Evolutionary conservation across 2,888 invertebrate species (phyloP), one percentile per base, ranked within the genome.

Genomic region (Archips xylosteana): DNA sequence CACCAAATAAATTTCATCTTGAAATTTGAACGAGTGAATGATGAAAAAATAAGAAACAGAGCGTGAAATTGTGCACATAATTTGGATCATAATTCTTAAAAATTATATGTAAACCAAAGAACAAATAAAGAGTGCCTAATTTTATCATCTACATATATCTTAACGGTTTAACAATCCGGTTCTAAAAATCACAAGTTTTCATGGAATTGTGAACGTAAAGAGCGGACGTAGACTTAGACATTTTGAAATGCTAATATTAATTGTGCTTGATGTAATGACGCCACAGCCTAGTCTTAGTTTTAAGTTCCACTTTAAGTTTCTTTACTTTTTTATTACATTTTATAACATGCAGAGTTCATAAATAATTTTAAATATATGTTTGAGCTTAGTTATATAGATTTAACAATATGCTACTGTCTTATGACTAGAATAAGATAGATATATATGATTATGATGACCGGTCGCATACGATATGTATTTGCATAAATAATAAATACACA

Each of bases 341-440:
- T 45, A 45, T 45, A 3, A 45, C 39, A 12, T 12, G 45, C 45
- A 15, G 54, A 54, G 54, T 54, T 54, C 54, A 54, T 23, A n/a
- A 49, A n/a, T 49, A 49, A n/a, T 13, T n/a, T n/a, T 23, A 54
- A 54, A 54, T 57, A 32, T 57, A 57, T 57, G 57, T 12, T 57
- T 32, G 32, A 57, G 54, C 54, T 57, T 57, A 57, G 9, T 32
- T 57, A 32, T 32, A 32, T 63, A 65, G 45, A 45, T 8, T 70
- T 39, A 69, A 54, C 8, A 65, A 60, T 65, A 70, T 69, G 64
- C 64, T 59, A 69, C 69, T 60, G 71, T 75, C 75, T 75, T 75
- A 75, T 75, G 75, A 75, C 66, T 75, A 75, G 72, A 32, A 45
- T 75, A 75, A 75, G 69, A 47, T 63, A 49, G 49, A 67, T 72